These are phyloP conservation scores for Cetonia aurata DNA, from an alignment of 2,888 invertebrate genomes.

Conservation along the genomic window DNA sequence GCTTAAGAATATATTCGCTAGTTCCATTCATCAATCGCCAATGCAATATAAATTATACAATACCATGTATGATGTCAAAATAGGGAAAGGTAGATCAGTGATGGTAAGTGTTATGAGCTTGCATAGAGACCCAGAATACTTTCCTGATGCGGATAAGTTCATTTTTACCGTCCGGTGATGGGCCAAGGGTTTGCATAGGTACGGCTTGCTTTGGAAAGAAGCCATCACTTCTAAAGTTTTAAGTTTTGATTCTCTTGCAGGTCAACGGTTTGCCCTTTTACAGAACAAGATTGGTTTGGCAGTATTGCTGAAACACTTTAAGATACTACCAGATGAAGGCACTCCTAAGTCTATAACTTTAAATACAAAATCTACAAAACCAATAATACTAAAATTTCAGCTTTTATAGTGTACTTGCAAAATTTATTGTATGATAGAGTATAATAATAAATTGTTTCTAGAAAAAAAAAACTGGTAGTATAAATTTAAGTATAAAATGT, in stretches of 20 bases:
- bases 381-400: background rate
- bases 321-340: slow-evolving; percentile 58
- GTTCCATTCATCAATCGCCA: slow-evolving; percentile 69
- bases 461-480: too few species aligned
- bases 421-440: background rate
- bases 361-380: slow-evolving; percentile 58
- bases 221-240: background rate
- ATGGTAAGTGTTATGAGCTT: slow-evolving; percentile 70
- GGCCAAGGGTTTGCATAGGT: too few species aligned
- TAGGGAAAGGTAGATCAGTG: slow-evolving; percentile 69
- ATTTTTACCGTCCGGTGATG: slow-evolving; percentile 54
- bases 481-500: too few species aligned
- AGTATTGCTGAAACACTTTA: slow-evolving; percentile 64
- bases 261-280: slow-evolving; percentile 71
- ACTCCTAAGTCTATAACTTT: slow-evolving; percentile 62
- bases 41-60: slow-evolving; percentile 68
- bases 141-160: slow-evolving; percentile 70
- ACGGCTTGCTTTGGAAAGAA: too few species aligned
- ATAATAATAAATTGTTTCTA: background rate
- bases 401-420: background rate
- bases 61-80: slow-evolving; percentile 67
- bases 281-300: slow-evolving; percentile 72
- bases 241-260: slow-evolving; percentile 50
- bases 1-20: slow-evolving; percentile 55
- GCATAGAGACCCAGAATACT: slow-evolving; percentile 71